Evolutionary conservation across 2,888 invertebrate genomes (phyloP).

Genomic region (Cephus spinipes): DNA sequence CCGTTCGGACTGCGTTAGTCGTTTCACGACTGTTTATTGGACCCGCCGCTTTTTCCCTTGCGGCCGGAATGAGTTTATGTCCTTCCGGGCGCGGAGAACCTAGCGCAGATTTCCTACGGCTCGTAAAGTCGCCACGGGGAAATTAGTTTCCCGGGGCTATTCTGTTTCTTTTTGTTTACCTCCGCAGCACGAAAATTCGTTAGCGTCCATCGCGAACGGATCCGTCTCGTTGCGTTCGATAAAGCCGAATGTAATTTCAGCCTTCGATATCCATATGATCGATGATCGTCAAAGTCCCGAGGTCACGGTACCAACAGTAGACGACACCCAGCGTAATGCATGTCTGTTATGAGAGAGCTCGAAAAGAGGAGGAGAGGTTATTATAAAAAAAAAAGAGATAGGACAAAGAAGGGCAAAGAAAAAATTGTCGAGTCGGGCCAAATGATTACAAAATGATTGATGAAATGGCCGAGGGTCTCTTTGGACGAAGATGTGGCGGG

Average conservation of each 20-base stretch:
- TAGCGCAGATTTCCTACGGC: background rate
- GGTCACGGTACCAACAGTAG: background rate
- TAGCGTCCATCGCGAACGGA: background rate
- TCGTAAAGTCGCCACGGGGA: background rate
- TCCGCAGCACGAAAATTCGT: background rate
- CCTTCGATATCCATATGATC: background rate
- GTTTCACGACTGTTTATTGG: background rate
- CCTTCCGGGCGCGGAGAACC: background rate
- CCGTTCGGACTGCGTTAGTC: background rate
- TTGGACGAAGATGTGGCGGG: constrained; percentile 8
- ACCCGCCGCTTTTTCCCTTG: background rate
- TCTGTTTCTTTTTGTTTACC: background rate
- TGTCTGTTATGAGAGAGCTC: background rate
- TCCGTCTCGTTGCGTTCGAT: background rate
- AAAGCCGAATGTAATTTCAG: background rate
- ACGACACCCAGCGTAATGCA: background rate
- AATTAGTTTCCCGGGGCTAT: background rate
- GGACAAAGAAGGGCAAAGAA: constrained; percentile 21
- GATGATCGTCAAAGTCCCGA: background rate
- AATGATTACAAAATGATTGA: constrained; percentile 47
- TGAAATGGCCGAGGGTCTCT: constrained; percentile 29
- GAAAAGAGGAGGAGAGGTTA: background rate
- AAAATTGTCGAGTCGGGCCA: constrained; percentile 43
- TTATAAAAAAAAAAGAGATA: background rate
- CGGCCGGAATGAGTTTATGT: background rate